phyloP scores from a whole-genome alignment of 2,888 invertebrate species.

The Tipula lateralis region DNA sequence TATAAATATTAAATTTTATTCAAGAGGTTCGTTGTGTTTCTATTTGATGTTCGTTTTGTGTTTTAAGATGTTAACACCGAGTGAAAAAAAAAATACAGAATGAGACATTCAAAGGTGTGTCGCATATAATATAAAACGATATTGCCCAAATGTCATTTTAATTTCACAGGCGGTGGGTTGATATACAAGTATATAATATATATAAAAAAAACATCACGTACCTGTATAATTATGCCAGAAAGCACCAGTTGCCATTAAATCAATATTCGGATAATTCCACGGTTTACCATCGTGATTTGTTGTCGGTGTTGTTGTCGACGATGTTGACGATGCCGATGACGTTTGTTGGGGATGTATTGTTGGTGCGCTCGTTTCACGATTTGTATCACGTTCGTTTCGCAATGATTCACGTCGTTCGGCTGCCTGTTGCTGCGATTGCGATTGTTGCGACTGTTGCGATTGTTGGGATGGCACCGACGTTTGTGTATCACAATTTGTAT shows the following conservation, averaged over 20 bases:
- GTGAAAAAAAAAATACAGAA: neutral
- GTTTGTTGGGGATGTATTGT: conserved; percentile 43
- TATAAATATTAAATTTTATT: conserved; percentile 14
- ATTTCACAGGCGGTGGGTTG: neutral
- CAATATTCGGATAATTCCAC: conserved; percentile 68
- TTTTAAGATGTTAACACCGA: neutral
- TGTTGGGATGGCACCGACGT: conserved; percentile 36
- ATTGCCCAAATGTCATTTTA: neutral
- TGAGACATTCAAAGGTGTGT: neutral
- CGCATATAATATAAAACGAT: neutral
- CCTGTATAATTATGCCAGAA: conserved; percentile 92
- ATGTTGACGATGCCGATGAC: conserved; percentile 43
- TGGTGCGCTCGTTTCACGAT: conserved; percentile 37
- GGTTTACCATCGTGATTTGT: conserved; percentile 51
- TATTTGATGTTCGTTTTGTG: conserved; percentile 6
- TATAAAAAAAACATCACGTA: conserved; percentile 49
- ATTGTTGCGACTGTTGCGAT: conserved; percentile 38
- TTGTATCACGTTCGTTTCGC: neutral
- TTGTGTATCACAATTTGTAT: conserved; percentile 41
- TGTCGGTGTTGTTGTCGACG: conserved; percentile 46
- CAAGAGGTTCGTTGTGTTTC: conserved; percentile 13
- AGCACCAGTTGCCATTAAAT: conserved; percentile 79
- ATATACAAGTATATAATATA: neutral
- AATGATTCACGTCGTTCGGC: neutral
- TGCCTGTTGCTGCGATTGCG: neutral